Base-by-base conservation (phyloP, 2,888 invertebrate genomes). In the Glaucopsyche alexis region DNA sequence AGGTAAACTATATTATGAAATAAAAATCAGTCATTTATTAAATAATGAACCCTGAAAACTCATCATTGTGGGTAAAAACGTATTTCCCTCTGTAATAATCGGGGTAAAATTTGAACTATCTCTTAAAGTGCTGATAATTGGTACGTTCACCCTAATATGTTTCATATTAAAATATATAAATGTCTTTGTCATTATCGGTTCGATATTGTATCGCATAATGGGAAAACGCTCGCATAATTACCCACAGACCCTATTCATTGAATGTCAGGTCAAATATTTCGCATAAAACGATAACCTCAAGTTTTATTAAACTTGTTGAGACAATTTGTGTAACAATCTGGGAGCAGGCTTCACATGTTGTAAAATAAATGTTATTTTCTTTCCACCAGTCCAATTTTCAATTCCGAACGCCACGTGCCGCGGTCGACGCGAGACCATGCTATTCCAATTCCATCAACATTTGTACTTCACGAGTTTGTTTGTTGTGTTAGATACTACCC, bases 301-400 rank as follows among this genome's bases (percentile, higher is more conserved):
- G 29, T 60, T 60, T 60, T 38, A 60, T 60, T 60, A 38, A 60
- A 60, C 60, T 38, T 13, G 60, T 60, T 13, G 29, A 38, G 60
- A 29, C 60, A 60, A 60, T 60, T 60, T 60, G 60, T 38, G 60
- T 60, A 29, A 29, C 60, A 60, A 60, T 60, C 60, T 38, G 60
- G 29, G 29, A 19, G 13, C 29, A 60, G 13, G 29, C 60, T 60
- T 60, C 29, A 60, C 60, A 38, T 60, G 29, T 60, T 60, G 60
- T 60, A 60, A 60, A 60, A 38, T 60, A 60, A 60, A 60, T 60
- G 60, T 60, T 60, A 60, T 38, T 60, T 60, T 60, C 60, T 60
- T 60, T 38, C 60, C 60, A 60, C 29, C 38, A 29, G 60, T 60
- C 60, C 60, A 60, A 60, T 38, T 60, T 60, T 60, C 60, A 60